phyloP scores from a whole-genome alignment of 2,797 vertebrate species.

The Botia almorhae region DNA sequence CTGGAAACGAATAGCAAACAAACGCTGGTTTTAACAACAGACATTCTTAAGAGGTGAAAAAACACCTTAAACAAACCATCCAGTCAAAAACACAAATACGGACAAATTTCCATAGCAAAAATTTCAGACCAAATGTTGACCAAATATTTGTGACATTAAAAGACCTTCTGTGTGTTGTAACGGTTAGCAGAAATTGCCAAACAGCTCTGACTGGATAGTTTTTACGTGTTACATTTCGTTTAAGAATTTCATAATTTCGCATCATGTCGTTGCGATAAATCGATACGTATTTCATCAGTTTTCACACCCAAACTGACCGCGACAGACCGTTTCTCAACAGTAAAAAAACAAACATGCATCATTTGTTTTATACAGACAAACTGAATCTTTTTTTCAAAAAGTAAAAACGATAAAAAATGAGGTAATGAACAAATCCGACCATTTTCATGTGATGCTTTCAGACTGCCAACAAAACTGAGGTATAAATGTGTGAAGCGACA shows the following conservation, averaged over 20 bases:
- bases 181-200: no score
- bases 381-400: not conserved
- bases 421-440: slow-evolving; percentile 47
- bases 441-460: slow-evolving; percentile 28
- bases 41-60: not conserved
- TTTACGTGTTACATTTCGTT: no score
- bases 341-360: not conserved
- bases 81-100: not conserved
- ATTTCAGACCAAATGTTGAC: not conserved
- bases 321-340: not conserved
- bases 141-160: not conserved
- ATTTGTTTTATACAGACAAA: not conserved
- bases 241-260: no score
- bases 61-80: not conserved
- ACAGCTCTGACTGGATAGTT: no score
- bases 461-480: slow-evolving; percentile 61
- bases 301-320: no score
- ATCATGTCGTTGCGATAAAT: no score
- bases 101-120: not conserved
- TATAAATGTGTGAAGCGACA: slow-evolving; percentile 51
- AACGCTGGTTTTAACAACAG: not conserved
- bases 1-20: not conserved
- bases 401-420: slow-evolving; percentile 30
- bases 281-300: no score
- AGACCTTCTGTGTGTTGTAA: not conserved